phyloP scores from a whole-genome alignment of 2,113 vertebrate genomes.

The Ammospiza nelsoni region DNA sequence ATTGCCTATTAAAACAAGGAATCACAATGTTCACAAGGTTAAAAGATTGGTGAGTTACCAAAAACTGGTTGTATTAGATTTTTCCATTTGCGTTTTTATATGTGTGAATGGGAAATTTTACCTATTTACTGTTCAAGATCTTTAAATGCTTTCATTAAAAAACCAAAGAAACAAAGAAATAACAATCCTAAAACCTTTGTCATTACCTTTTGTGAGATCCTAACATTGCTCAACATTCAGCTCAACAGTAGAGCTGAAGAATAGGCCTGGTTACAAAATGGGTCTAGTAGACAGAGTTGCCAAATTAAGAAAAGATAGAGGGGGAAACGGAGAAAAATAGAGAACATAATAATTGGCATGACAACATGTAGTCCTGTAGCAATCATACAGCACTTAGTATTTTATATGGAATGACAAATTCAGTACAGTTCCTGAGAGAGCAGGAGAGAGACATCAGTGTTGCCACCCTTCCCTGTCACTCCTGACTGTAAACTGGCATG shows the following conservation, averaged over 20 bases:
- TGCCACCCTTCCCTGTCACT: neutral
- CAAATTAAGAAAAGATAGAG: neutral
- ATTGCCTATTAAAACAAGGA: neutral
- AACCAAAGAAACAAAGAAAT: neutral
- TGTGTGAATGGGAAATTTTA: neutral
- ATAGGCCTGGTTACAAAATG: neutral
- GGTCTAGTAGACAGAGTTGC: neutral
- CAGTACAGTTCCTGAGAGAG: neutral
- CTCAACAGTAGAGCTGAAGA: neutral
- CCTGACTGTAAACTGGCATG: neutral
- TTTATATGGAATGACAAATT: conserved; percentile 17
- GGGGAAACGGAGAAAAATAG: neutral
- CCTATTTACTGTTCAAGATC: neutral
- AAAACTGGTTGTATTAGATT: neutral
- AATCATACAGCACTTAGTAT: neutral
- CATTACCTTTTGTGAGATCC: neutral
- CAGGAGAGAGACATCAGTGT: neutral
- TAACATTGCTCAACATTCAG: neutral
- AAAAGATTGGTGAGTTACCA: neutral
- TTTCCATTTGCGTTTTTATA: neutral
- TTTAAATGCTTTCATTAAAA: neutral
- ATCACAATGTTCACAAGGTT: neutral
- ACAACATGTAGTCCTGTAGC: neutral
- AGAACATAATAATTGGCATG: neutral
- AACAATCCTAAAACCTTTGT: neutral